Evolutionary conservation across 2,113 vertebrate genomes (phyloP), one percentile per base, ranked within the genome.

Genomic region (Rhinolophus sinicus): DNA sequence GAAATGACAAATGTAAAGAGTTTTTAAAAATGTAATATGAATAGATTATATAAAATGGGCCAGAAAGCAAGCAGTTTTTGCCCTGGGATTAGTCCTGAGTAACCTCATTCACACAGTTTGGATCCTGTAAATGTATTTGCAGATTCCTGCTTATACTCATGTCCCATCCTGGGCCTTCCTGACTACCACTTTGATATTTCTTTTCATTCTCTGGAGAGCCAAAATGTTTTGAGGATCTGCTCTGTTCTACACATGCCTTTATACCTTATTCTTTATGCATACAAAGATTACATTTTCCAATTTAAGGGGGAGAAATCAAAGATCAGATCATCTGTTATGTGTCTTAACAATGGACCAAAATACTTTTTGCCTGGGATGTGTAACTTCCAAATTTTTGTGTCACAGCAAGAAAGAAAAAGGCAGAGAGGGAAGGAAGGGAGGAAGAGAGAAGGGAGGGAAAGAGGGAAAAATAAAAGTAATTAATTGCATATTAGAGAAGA

Each of bases 61-160:
- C 83, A 80, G 52, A 87, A 80, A 88, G 30, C 52, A 78, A 86
- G 30, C 40, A 75, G 10, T 72, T 90, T 82, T 82, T 93, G 26
- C 52, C 33, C 62, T 84, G 54, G n/a, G 58, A 76, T 80, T 65
- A 54, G 33, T 26, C 65, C n/a, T 54, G n/a, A 76, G 58, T 10
- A 64, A n/a, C 77, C 47, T 84, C 56, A n/a, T 56, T 40, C 82
- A 60, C n/a, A 26, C 77, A 70, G 44, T 78, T 19, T 80, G 75
- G 15, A 81, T 67, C 22, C 30, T 92, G 62, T 82, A 28, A 87
- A 52, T 78, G 40, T n/a, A 72, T 85, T 90, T 75, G 16, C 85
- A 86, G 50, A 65, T 76, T 88, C 38, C 69, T 85, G 21, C 50
- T 91, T 90, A 88, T 73, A 94, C 35, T 95, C 62, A 78, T n/a